phyloP scores from a whole-genome alignment of 1,140 invertebrate genomes.

The Calosoma granatense region DNA sequence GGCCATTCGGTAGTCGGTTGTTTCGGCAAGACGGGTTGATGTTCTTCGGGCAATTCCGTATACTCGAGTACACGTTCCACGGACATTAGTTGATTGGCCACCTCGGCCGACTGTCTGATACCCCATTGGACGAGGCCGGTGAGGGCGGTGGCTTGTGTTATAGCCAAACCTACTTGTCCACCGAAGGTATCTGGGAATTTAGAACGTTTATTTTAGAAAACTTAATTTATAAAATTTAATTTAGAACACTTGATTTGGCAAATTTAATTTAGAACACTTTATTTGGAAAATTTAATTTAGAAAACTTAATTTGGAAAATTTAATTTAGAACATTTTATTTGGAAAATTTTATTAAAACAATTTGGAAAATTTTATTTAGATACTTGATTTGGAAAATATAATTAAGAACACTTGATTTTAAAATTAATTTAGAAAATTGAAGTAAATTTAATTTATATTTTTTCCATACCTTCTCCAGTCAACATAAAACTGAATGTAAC shows the following conservation, averaged over 20 bases:
- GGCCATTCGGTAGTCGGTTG: slow-evolving; percentile 34
- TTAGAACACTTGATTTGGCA: too few relatives aligned
- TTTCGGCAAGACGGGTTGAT: slow-evolving; percentile 38
- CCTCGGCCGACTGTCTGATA: slow-evolving; percentile 62
- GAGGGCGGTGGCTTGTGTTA: slow-evolving; percentile 44
- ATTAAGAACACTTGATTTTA: too few relatives aligned
- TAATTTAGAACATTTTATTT: too few relatives aligned
- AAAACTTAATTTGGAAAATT: too few relatives aligned
- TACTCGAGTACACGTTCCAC: slow-evolving; percentile 74
- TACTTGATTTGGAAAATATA: neutral
- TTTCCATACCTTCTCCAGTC: slow-evolving; percentile 41
- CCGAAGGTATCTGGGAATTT: slow-evolving; percentile 31
- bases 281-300: too few relatives aligned
- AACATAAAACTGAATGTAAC: slow-evolving; percentile 53
- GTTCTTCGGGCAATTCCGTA: slow-evolving; percentile 47
- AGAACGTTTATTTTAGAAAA: too few relatives aligned
- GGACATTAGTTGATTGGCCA: slow-evolving; percentile 69
- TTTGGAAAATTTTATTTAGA: neutral
- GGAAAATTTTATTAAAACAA: too few relatives aligned
- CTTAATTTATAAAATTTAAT: too few relatives aligned
- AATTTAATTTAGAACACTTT: too few relatives aligned
- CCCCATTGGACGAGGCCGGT: slow-evolving; percentile 58
- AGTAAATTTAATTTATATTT: slow-evolving; percentile 3
- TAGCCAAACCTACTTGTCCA: slow-evolving; percentile 46
- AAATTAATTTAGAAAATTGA: neutral